These are phyloP conservation scores for Serranus cabrilla DNA, from an alignment of 2,797 vertebrate species.

Conservation along the genomic window DNA sequence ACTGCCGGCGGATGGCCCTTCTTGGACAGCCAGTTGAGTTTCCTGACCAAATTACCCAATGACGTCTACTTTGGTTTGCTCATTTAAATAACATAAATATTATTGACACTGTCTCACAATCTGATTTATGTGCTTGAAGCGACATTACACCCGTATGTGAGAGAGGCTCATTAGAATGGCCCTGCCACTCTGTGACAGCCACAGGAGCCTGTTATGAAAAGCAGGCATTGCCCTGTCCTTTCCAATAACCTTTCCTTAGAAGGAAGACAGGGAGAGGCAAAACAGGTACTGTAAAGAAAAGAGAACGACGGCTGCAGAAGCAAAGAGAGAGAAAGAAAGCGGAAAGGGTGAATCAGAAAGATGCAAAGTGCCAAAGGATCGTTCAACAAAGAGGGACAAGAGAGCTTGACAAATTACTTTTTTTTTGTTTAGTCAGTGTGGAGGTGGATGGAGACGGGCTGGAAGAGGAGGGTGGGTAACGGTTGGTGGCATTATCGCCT, in stretches of 20 bases:
- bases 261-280: constrained; percentile 68
- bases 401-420: constrained; percentile 59
- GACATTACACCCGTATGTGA: constrained; percentile 61
- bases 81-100: constrained; percentile 71
- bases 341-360: constrained; percentile 46
- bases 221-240: constrained; percentile 82
- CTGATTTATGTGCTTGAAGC: constrained; percentile 72
- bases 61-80: constrained; percentile 56
- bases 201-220: constrained; percentile 80
- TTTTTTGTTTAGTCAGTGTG: constrained; percentile 58
- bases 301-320: constrained; percentile 66
- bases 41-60: constrained; percentile 60
- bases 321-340: constrained; percentile 39
- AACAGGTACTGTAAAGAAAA: constrained; percentile 63
- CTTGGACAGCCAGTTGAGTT: neutral
- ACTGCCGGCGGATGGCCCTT: constrained; percentile 1
- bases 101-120: constrained; percentile 69
- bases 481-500: constrained; percentile 83
- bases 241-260: constrained; percentile 83
- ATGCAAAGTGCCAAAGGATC: constrained; percentile 51
- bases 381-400: constrained; percentile 73
- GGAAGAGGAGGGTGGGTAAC: constrained; percentile 55
- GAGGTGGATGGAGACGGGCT: constrained; percentile 33
- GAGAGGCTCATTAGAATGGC: constrained; percentile 81
- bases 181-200: constrained; percentile 74